Percentiles rank a stretch among this genome's conserved stretches.
These are phyloP conservation scores for Smithornis capensis DNA, from an alignment of 2,113 vertebrate species.

Conservation along the genomic window DNA sequence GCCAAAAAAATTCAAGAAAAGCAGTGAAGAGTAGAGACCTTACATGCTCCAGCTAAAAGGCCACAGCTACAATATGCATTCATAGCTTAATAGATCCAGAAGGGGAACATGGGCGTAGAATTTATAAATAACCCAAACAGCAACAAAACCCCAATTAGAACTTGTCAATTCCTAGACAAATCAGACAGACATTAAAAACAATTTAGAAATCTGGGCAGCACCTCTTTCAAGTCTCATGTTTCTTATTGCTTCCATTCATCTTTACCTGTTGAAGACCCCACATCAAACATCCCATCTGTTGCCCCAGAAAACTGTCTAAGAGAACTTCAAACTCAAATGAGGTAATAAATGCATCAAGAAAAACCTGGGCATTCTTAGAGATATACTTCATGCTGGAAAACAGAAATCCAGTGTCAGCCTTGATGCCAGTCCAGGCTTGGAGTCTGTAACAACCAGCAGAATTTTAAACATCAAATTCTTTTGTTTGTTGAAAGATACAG, in stretches of 20 bases:
- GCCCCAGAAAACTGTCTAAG: not conserved
- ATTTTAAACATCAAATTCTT: not conserved
- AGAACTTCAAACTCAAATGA: not conserved
- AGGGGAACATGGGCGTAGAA: not conserved
- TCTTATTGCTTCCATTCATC: not conserved
- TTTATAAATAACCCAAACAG: not conserved
- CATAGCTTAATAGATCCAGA: not conserved
- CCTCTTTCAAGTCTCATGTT: not conserved
- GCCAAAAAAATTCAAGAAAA: not conserved
- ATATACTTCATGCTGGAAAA: not conserved
- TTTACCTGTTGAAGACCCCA: not conserved
- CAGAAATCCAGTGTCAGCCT: not conserved
- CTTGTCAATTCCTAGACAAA: not conserved
- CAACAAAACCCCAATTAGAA: not conserved
- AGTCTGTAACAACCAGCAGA: not conserved
- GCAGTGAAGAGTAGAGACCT: not conserved
- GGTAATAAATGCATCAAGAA: not conserved
- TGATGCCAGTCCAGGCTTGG: fast-evolving
- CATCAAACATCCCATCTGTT: not conserved
- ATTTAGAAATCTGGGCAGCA: not conserved
- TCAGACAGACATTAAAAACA: not conserved
- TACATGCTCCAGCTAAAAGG: not conserved
- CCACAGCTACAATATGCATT: not conserved
- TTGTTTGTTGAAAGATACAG: not conserved
- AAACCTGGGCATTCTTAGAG: not conserved